phyloP scores from a whole-genome alignment of 1,140 invertebrate genomes.

The Antheraea mylitta region DNA sequence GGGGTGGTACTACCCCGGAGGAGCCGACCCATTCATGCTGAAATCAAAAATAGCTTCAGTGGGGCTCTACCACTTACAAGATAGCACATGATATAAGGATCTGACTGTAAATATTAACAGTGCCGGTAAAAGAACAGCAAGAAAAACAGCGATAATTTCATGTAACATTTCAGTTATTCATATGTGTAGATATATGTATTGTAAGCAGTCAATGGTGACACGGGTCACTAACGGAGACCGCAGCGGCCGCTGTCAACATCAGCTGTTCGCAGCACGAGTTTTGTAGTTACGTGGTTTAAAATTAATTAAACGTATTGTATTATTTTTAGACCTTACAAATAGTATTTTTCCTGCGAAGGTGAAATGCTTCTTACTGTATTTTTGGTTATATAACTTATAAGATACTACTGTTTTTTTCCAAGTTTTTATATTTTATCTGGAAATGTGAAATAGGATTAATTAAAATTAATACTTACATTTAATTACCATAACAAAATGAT shows the following conservation, averaged over 20 bases:
- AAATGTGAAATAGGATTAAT: too few relatives aligned
- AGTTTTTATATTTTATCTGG: too few relatives aligned
- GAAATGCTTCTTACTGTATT: neutral
- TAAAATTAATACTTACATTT: too few relatives aligned
- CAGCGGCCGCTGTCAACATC: conserved; percentile 40
- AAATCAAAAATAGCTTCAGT: too few relatives aligned
- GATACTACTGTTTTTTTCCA: too few relatives aligned
- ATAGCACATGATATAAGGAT: too few relatives aligned
- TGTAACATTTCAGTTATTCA: conserved; percentile 1
- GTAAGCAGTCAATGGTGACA: conserved; percentile 16
- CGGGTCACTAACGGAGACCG: conserved; percentile 24
- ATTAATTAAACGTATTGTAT: conserved; percentile 6
- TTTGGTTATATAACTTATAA: too few relatives aligned
- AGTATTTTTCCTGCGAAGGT: neutral
- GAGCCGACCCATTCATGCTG: too few relatives aligned
- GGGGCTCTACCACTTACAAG: too few relatives aligned
- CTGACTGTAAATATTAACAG: too few relatives aligned
- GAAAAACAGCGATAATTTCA: conserved; percentile 5
- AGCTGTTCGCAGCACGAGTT: conserved; percentile 26
- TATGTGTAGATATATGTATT: conserved; percentile 8
- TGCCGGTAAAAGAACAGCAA: neutral
- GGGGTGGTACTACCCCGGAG: too few relatives aligned
- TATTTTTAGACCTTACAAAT: neutral
- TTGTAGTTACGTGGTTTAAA: conserved; percentile 11
- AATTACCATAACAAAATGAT: too few relatives aligned